These are phyloP conservation scores for Sturmia bella DNA, from an alignment of 2,888 invertebrate genomes.

Conservation along the genomic window DNA sequence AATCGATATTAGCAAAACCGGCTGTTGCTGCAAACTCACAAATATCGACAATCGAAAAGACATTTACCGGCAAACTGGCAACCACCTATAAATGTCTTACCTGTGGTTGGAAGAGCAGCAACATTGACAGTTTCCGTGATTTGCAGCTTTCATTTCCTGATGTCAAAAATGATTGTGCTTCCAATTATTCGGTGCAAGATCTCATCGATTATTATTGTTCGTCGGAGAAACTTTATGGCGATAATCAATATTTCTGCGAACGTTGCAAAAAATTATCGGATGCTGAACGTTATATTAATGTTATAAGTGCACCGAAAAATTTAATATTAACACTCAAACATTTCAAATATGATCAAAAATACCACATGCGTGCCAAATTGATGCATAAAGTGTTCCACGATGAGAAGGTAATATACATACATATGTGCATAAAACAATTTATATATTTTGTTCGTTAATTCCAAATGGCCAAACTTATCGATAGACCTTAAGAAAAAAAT, in stretches of 20 bases:
- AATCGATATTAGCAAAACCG: constrained; percentile 30
- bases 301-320: constrained; percentile 89
- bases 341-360: constrained; percentile 88
- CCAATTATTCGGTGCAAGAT: constrained; percentile 87
- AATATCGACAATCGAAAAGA: constrained; percentile 83
- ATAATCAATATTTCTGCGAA: constrained; percentile 92
- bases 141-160: constrained; percentile 90
- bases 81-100: constrained; percentile 89
- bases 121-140: constrained; percentile 90
- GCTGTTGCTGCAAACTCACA: constrained; percentile 51
- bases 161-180: constrained; percentile 79
- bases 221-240: constrained; percentile 89
- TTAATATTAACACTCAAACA: constrained; percentile 91
- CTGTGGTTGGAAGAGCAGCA: constrained; percentile 88
- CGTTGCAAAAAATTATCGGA: constrained; percentile 89
- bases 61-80: constrained; percentile 89
- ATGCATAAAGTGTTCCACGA: constrained; percentile 87
- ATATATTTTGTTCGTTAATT: too few species aligned
- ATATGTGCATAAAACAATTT: too few species aligned
- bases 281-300: constrained; percentile 87
- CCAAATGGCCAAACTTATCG: too few species aligned
- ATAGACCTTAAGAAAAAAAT: too few species aligned
- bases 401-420: constrained; percentile 79
- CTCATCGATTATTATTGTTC: constrained; percentile 90
- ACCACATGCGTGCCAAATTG: constrained; percentile 90